Percentiles rank a stretch among this genome's conserved stretches.
Evolutionary conservation across 2,888 invertebrate genomes (phyloP).

Genomic region (Phyto melanocephala): DNA sequence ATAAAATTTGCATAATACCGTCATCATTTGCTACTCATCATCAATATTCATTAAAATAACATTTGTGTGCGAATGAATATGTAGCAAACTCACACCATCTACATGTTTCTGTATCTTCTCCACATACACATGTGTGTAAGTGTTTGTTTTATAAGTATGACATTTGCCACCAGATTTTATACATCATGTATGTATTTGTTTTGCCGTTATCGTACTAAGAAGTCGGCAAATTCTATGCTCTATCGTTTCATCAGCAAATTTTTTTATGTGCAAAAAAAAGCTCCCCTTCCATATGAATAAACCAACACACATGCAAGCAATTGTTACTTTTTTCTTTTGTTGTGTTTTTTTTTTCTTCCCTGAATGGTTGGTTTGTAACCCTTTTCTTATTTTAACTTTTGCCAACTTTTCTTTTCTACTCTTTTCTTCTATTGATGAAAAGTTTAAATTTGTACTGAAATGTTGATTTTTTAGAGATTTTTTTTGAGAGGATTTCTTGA

Average conservation of each 20-base stretch:
- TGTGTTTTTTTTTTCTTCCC: background rate
- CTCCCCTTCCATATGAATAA: background rate
- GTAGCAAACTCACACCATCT: too few relatives aligned
- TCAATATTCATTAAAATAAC: slow-evolving; percentile 58
- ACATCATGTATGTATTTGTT: slow-evolving; percentile 33
- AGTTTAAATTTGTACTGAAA: background rate
- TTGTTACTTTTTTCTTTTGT: background rate
- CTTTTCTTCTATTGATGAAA: slow-evolving; percentile 27
- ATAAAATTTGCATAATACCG: slow-evolving; percentile 8
- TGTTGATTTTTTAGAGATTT: background rate
- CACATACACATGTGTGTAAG: background rate
- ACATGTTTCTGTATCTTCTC: background rate
- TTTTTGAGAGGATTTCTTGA: background rate
- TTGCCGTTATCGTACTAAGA: slow-evolving; percentile 9
- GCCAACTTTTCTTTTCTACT: background rate
- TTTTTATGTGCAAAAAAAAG: background rate
- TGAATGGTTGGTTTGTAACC: background rate
- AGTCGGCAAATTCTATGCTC: slow-evolving; percentile 16
- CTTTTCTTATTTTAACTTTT: background rate
- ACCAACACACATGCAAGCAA: background rate
- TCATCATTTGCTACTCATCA: slow-evolving; percentile 19
- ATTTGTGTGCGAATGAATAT: background rate
- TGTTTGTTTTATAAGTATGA: background rate
- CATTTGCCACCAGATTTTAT: slow-evolving; percentile 35
- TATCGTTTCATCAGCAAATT: slow-evolving; percentile 4